A percentile compares a stretch with the other conserved stretches of the same genome.
These are phyloP conservation scores for Anadara kagoshimensis DNA, from an alignment of 1,140 invertebrate species.

Conservation along the genomic window DNA sequence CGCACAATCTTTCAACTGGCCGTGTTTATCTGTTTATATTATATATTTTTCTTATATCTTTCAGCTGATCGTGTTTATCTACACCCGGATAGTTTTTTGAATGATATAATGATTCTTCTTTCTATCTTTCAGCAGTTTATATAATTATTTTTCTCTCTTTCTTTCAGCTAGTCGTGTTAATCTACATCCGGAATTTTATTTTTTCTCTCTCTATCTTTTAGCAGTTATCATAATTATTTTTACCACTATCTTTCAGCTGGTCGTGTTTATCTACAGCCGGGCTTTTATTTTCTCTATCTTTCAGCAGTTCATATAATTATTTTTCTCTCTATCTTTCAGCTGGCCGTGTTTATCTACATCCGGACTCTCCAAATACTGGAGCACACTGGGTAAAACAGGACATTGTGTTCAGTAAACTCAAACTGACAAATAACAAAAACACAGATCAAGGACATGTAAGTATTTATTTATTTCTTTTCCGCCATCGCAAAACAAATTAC, in stretches of 20 bases:
- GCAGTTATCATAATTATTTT: background rate
- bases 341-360: constrained; percentile 84
- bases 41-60: background rate
- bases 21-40: too few relatives aligned
- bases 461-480: too few relatives aligned
- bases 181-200: too few relatives aligned
- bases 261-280: too few relatives aligned
- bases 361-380: constrained; percentile 87
- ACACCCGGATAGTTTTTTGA: too few relatives aligned
- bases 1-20: background rate
- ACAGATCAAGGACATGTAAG: constrained; percentile 55
- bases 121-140: too few relatives aligned
- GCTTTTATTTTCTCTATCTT: background rate
- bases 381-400: constrained; percentile 84
- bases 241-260: background rate
- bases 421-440: constrained; percentile 69
- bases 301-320: background rate
- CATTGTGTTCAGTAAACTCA: constrained; percentile 88
- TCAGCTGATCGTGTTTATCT: background rate
- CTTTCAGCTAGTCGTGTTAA: too few relatives aligned
- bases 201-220: background rate
- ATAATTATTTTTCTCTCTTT: too few relatives aligned
- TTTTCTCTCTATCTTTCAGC: constrained; percentile 39
- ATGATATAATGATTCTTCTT: too few relatives aligned
- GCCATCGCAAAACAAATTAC: too few relatives aligned